Conservation (phyloP, 2,797 vertebrate genomes). For the Eleutherodactylus coqui region DNA sequence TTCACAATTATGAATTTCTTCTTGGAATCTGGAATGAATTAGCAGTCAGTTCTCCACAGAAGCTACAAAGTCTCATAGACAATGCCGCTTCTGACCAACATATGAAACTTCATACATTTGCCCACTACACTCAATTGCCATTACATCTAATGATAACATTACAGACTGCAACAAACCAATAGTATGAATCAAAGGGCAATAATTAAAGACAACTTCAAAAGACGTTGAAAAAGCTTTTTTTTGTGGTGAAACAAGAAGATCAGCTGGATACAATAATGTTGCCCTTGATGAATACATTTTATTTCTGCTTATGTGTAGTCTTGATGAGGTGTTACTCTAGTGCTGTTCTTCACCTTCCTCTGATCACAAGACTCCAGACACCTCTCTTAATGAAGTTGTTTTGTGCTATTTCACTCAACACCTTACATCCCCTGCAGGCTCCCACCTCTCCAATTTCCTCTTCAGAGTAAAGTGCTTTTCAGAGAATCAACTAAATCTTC, state of each 20-base stretch:
- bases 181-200: slow-evolving; percentile 38
- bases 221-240: slow-evolving; percentile 11
- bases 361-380: slow-evolving; percentile 52
- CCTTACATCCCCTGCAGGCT: slow-evolving; percentile 36
- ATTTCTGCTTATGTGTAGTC: slow-evolving; percentile 41
- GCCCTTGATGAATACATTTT: slow-evolving; percentile 40
- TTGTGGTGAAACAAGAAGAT: slow-evolving; percentile 12
- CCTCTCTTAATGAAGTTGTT: slow-evolving; percentile 32
- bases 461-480: slow-evolving; percentile 9
- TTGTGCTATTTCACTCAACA: slow-evolving; percentile 43
- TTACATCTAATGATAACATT: slow-evolving; percentile 22
- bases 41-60: background rate
- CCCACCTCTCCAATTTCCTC: slow-evolving; percentile 39
- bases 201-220: slow-evolving; percentile 51
- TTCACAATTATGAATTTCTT: slow-evolving; percentile 26
- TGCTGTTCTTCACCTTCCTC: slow-evolving; percentile 38
- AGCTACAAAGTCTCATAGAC: background rate
- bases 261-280: slow-evolving; percentile 36
- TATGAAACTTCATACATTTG: slow-evolving; percentile 4
- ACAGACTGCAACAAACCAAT: slow-evolving; percentile 38
- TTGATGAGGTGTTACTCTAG: slow-evolving; percentile 50
- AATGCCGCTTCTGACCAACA: background rate
- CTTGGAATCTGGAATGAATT: slow-evolving; percentile 16
- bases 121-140: background rate
- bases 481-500: slow-evolving; percentile 17